Base-by-base conservation (phyloP, 2,797 vertebrate genomes). In the Pagetopsis macropterus region DNA sequence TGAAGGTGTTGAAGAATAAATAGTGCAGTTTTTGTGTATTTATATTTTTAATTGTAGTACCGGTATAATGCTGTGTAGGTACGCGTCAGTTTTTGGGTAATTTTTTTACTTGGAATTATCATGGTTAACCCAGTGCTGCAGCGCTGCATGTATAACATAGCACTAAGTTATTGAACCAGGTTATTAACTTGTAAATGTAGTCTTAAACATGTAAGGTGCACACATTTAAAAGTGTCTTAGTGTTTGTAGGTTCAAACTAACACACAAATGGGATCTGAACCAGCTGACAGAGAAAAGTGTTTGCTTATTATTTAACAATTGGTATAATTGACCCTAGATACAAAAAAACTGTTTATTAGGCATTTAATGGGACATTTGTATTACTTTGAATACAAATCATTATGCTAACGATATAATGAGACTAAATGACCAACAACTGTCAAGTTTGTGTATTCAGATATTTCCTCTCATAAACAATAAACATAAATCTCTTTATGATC, bases 51-150 rank as follows among this genome's bases (percentile, higher is more conserved):
- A 41, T 50, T 65, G 31, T 76, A 59, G 43, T 37, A 48, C 55
- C 51, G 51, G 14, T 71, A 15, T 46, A 19, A 7, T 57, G 15
- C 57, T 37, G 33, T 37, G 7, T 23, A 43, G n/a, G 10, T 21
- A 33, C 13, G 4, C 57, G 17, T 13, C 19, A 33, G 6, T 16
- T 74, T 51, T 66, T 51, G 23, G 14, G 51, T 45, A 1, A 7
- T 27, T 44, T 9, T 37, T 72, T 9, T 27, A 23, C 51, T 72
- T 59, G 61, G 52, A 62, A 41, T 54, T 69, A 46, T 59, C 11
- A 57, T 48, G 71, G 48, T 75, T 71, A 76, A 79, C 69, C 12
- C 15, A 23, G 31, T 79, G 51, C 70, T 79, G 75, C 58, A 68
- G 56, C 76, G 37, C 51, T 62, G 7, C 21, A 60, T 6, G 48